Percentiles rank a stretch among this genome's conserved stretches.
These are phyloP conservation scores for Hydrozoanthus gracilis DNA, from an alignment of 92 coral and sea anemone genomes.

Conservation along the genomic window DNA sequence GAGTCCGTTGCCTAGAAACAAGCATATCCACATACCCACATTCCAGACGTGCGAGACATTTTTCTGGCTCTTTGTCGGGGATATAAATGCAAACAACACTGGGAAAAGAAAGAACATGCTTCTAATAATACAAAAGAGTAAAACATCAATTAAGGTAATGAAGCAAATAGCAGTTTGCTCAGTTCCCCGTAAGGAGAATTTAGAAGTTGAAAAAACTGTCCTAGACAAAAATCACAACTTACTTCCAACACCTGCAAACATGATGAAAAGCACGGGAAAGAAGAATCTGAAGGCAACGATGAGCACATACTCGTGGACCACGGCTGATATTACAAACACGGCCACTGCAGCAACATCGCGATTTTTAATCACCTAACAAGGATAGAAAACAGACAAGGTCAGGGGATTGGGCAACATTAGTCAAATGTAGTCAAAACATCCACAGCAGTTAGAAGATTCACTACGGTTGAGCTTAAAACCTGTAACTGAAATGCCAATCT, in stretches of 20 bases:
- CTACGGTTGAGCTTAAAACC: too few relatives aligned
- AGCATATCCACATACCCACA: slow-evolving; percentile 92
- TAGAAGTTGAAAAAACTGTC: too few relatives aligned
- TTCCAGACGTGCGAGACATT: slow-evolving; percentile 88
- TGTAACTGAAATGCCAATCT: too few relatives aligned
- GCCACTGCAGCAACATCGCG: slow-evolving; percentile 78
- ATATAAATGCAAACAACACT: slow-evolving; percentile 90
- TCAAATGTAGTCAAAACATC: too few relatives aligned
- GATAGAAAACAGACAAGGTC: neutral
- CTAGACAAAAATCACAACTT: slow-evolving; percentile 34
- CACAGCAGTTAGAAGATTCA: too few relatives aligned
- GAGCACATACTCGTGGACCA: slow-evolving; percentile 93
- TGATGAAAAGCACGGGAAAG: slow-evolving; percentile 83
- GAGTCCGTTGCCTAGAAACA: slow-evolving; percentile 90
- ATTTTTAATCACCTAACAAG: slow-evolving; percentile 60
- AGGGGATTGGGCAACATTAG: too few relatives aligned
- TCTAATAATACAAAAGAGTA: too few relatives aligned
- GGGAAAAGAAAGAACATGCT: slow-evolving; percentile 8
- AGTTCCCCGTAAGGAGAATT: too few relatives aligned
- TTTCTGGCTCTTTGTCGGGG: slow-evolving; percentile 74
- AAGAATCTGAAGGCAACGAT: slow-evolving; percentile 86
- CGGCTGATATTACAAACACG: slow-evolving; percentile 86
- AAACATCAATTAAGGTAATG: too few relatives aligned
- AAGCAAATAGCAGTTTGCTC: too few relatives aligned
- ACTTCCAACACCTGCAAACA: slow-evolving; percentile 96